Base-by-base conservation (phyloP, 2,797 vertebrate species). In the Pantherophis alleghaniensis region DNA sequence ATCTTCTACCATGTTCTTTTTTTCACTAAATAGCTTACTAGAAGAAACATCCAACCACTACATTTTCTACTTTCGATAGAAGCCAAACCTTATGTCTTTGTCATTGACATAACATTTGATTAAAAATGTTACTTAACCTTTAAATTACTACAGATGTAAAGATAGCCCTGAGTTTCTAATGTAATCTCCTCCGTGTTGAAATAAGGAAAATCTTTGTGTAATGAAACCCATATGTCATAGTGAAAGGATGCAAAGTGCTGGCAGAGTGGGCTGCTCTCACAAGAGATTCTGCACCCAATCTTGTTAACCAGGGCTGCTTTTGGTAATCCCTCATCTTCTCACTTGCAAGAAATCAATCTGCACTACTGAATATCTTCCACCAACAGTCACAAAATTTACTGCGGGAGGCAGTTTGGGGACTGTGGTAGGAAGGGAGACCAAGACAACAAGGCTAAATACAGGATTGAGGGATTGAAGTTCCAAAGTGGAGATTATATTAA, bases 151-250 rank as follows among this genome's bases (percentile, higher is more conserved):
- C 95, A 96, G 96, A 96, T 96, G 95, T 97, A 97, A 97, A 98
- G 97, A 97, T 96, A 95, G 93, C 95, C 96, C 96, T 95, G 96
- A 97, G 96, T 97, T 98, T 98, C 96, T 96, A 96, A 95, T 96
- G 96, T 97, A 98, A 97, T 98, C 97, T 94, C 96, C 96, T 97
- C 95, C 95, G 97, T 98, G 96, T 98, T 97, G 97, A 97, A 98
- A 97, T 97, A 97, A 94, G 96, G 97, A 97, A 98, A 97, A 95
- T 98, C 97, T 97, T 97, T 95, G 95, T 95, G 95, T 98, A 97
- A 98, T 98, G 97, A 98, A 98, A 97, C 95, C 97, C 97, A 97
- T 98, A 98, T 98, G 98, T 98, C 98, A 97, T 96, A 96, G 96
- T 96, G 93, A 94, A 97, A 97, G 97, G 96, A 97, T 97, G 96